These are phyloP conservation scores for Macrosteles quadrilineatus DNA, from an alignment of 1,140 invertebrate genomes.

Conservation along the genomic window DNA sequence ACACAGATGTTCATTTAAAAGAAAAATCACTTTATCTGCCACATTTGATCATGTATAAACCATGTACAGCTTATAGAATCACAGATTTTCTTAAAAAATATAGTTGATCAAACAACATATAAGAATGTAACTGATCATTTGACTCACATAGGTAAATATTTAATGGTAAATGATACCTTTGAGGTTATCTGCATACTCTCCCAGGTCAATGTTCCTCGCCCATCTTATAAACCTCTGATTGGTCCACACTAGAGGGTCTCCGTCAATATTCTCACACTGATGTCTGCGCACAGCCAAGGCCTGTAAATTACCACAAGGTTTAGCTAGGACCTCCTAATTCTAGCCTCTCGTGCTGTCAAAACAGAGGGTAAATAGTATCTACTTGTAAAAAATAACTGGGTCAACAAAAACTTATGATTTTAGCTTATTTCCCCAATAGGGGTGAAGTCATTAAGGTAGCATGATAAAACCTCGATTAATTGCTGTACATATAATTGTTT, in stretches of 20 bases:
- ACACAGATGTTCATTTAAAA: too few species aligned
- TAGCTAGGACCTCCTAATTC: not conserved
- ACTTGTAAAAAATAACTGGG: not conserved
- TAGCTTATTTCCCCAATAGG: not conserved
- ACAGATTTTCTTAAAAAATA: too few species aligned
- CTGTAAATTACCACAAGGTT: constrained; percentile 53
- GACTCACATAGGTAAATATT: too few species aligned
- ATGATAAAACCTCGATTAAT: too few species aligned
- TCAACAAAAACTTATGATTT: not conserved
- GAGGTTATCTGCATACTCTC: constrained; percentile 92
- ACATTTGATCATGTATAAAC: too few species aligned
- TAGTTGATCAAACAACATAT: too few species aligned
- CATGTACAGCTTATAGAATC: too few species aligned
- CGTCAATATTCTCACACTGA: constrained; percentile 83
- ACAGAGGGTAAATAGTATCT: not conserved
- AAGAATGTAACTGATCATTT: too few species aligned
- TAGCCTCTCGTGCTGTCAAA: not conserved
- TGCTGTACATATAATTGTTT: too few species aligned
- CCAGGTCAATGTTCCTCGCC: constrained; percentile 89
- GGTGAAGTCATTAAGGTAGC: too few species aligned
- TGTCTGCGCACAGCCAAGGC: constrained; percentile 82
- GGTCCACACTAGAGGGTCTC: constrained; percentile 92
- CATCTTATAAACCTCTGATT: constrained; percentile 91
- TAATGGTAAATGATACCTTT: too few species aligned
- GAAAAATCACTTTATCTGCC: too few species aligned